Percentiles rank a stretch among this genome's conserved stretches.
phyloP scores from a whole-genome alignment of 2,888 invertebrate species.

The Pasiphila rectangulata region DNA sequence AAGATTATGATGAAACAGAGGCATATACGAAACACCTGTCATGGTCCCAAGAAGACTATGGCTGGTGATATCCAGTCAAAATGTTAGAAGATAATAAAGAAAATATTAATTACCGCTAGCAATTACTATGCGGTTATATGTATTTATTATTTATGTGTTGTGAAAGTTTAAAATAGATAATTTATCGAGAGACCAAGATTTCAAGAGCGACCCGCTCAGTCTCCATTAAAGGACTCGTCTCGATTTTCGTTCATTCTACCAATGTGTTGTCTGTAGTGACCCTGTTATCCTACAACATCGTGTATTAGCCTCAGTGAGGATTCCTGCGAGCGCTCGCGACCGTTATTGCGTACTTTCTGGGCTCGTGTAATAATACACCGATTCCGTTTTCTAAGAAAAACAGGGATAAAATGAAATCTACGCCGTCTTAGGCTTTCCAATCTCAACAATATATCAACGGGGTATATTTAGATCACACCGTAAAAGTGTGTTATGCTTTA shows the following conservation, averaged over 20 bases:
- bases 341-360: conserved; percentile 78
- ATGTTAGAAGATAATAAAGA: no score
- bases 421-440: conserved; percentile 66
- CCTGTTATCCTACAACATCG: conserved; percentile 7
- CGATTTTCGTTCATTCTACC: not conserved
- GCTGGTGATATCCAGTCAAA: no score
- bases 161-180: no score
- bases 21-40: no score
- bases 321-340: conserved; percentile 57
- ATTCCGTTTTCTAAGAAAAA: conserved; percentile 74
- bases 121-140: no score
- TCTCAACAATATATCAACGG: conserved; percentile 52
- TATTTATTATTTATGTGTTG: no score
- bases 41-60: no score
- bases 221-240: not conserved
- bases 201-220: no score
- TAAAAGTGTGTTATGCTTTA: no score
- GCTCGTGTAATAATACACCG: conserved; percentile 75
- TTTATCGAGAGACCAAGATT: no score
- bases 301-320: conserved; percentile 50
- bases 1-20: no score
- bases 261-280: not conserved
- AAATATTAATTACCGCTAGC: no score
- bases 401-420: conserved; percentile 73
- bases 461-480: conserved; percentile 50